Evolutionary conservation across 2,797 vertebrate species (phyloP).

Genomic region (Acestrorhynchus altus): DNA sequence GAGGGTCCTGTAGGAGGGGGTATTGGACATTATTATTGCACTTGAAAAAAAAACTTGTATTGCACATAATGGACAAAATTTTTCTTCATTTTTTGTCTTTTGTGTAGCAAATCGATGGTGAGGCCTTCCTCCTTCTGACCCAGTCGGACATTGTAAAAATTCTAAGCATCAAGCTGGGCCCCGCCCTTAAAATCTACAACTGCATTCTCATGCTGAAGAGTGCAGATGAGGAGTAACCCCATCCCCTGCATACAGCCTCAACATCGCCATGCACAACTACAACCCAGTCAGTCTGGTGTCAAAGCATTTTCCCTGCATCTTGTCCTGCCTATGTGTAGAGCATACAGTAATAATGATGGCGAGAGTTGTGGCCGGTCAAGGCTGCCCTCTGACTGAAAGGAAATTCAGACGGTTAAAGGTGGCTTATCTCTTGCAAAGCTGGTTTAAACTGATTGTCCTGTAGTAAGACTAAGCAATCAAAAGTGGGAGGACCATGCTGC

Average conservation of each 20-base stretch:
- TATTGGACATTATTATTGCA: no score
- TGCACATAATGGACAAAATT: no score
- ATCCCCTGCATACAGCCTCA: neutral
- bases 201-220: conserved; percentile 85
- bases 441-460: neutral
- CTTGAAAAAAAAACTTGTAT: no score
- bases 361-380: conserved; percentile 20
- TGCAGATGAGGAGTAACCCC: conserved; percentile 78
- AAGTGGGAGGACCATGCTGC: conserved; percentile 31
- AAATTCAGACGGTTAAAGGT: conserved; percentile 6
- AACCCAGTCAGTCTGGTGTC: neutral
- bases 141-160: conserved; percentile 86
- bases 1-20: no score
- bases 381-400: conserved; percentile 7
- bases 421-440: conserved; percentile 4
- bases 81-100: no score
- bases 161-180: conserved; percentile 83
- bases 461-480: conserved; percentile 7
- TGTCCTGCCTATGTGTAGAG: conserved; percentile 7
- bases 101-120: conserved; percentile 82
- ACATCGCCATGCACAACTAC: neutral
- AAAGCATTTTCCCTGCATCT: conserved; percentile 21
- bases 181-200: conserved; percentile 85
- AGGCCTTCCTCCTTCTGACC: conserved; percentile 83
- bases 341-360: neutral